Evolutionary conservation across 2,797 vertebrate genomes (phyloP).

Genomic region (Rhincodon typus): DNA sequence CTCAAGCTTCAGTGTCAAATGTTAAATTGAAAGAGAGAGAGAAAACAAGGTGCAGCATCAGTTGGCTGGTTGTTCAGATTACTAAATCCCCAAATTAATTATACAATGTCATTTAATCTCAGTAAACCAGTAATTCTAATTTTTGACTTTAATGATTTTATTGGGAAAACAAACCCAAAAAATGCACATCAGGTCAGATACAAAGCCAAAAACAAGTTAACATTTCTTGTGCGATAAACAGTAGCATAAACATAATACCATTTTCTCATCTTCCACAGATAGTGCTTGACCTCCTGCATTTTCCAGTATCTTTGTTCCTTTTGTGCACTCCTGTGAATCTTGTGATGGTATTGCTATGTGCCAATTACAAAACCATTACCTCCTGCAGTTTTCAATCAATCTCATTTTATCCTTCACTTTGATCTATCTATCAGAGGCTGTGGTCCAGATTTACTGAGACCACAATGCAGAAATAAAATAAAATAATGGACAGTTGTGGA

Average conservation of each 20-base stretch:
- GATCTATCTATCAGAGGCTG: neutral
- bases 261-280: neutral
- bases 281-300: neutral
- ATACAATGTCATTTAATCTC: neutral
- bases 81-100: no score
- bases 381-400: slow-evolving; percentile 21
- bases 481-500: neutral
- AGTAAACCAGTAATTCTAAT: neutral
- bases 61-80: neutral
- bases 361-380: neutral
- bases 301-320: neutral
- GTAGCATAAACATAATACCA: neutral
- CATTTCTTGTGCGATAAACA: neutral
- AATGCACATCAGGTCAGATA: neutral
- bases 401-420: neutral
- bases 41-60: neutral
- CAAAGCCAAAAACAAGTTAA: neutral
- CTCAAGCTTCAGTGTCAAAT: neutral
- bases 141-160: neutral
- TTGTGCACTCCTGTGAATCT: neutral
- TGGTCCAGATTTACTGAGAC: neutral
- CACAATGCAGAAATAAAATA: neutral
- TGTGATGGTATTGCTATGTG: neutral
- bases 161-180: neutral
- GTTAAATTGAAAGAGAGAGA: neutral